These are phyloP conservation scores for Halictus ligatus DNA, from an alignment of 2,888 invertebrate genomes.

Conservation along the genomic window DNA sequence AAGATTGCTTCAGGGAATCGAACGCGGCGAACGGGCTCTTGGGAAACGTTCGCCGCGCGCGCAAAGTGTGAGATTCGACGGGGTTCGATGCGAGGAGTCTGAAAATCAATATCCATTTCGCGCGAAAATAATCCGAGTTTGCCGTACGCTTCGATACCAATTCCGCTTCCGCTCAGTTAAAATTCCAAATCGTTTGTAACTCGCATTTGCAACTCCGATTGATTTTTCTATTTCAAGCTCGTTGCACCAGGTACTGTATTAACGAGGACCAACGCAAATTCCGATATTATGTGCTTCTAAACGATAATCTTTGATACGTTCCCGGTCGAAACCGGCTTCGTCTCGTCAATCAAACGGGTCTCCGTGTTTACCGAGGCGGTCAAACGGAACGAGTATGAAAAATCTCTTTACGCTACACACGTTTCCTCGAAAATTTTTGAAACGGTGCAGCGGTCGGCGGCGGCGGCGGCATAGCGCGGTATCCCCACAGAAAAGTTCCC, in stretches of 20 bases:
- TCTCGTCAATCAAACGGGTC: neutral
- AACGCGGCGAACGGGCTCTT: slow-evolving; percentile 9
- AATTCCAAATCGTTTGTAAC: no score
- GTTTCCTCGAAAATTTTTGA: neutral
- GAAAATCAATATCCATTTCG: slow-evolving; percentile 10
- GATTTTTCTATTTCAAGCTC: no score
- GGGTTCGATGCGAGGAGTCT: slow-evolving; percentile 19
- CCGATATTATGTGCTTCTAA: neutral
- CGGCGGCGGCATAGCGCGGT: neutral
- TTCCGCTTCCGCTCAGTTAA: no score
- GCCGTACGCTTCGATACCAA: no score
- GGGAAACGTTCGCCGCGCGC: slow-evolving; percentile 29
- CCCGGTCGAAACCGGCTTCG: no score
- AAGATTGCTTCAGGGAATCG: slow-evolving; percentile 38
- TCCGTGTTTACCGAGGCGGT: neutral
- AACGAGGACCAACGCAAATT: no score
- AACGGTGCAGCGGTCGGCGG: neutral
- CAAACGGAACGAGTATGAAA: neutral
- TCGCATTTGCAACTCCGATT: no score
- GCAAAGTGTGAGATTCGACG: slow-evolving; percentile 44
- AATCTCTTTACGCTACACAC: neutral
- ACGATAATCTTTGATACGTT: neutral
- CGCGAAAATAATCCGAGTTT: slow-evolving; percentile 16
- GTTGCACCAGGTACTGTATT: no score
- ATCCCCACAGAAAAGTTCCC: slow-evolving; percentile 11